Conservation (phyloP, 2,888 invertebrate species). For the Oscheius sp. region DNA sequence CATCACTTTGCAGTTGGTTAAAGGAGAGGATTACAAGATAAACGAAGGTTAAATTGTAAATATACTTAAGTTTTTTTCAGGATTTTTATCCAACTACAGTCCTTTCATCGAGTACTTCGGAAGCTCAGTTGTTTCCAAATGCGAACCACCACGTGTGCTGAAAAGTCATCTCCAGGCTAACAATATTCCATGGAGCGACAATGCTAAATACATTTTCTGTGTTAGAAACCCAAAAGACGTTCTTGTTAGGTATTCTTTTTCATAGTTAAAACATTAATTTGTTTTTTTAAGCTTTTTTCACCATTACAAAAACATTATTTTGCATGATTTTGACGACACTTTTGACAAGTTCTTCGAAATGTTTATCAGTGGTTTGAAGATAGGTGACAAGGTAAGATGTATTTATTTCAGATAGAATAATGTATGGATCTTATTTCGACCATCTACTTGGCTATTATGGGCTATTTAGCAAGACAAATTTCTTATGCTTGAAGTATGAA, state of each 20-base stretch:
- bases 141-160: not conserved
- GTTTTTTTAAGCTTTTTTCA: not conserved
- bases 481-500: not conserved
- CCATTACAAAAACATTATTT: not conserved
- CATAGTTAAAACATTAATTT: not conserved
- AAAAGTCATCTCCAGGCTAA: not conserved
- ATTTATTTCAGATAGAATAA: too few species aligned
- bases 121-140: too few species aligned
- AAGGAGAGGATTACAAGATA: not conserved
- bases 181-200: not conserved
- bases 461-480: not conserved
- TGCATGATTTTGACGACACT: not conserved
- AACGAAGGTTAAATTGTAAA: too few species aligned
- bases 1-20: not conserved
- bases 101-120: too few species aligned
- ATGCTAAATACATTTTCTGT: not conserved
- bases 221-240: not conserved
- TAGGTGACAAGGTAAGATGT: too few species aligned
- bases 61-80: too few species aligned
- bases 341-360: not conserved
- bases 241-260: not conserved
- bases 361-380: not conserved
- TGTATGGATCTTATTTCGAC: not conserved
- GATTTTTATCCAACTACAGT: too few species aligned
- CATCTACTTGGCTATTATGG: not conserved